Conservation (phyloP, 2,113 vertebrate species). For the Brachypodius melanocephalos region DNA sequence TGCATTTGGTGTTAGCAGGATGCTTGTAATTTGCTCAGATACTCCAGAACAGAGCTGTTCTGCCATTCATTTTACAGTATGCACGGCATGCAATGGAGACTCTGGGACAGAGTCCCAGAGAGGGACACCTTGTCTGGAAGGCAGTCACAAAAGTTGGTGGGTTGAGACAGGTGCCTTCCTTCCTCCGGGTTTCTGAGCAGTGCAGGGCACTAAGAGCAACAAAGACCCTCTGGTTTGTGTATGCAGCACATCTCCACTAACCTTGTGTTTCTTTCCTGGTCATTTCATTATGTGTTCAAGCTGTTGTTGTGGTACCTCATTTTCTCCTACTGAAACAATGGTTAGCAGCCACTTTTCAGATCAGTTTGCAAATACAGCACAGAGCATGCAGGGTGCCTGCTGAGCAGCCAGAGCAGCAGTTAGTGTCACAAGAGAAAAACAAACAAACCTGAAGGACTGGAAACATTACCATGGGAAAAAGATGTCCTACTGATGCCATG, state of each 20-base stretch:
- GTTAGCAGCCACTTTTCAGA: neutral
- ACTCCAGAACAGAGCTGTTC: neutral
- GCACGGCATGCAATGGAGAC: neutral
- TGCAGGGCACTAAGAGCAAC: neutral
- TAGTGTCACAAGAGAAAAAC: neutral
- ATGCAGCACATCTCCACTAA: neutral
- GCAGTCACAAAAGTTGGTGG: neutral
- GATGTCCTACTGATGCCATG: neutral
- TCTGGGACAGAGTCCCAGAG: neutral
- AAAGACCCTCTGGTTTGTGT: neutral
- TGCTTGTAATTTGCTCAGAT: neutral
- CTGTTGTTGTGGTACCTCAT: neutral
- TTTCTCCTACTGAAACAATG: neutral
- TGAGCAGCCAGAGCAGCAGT: constrained; percentile 8
- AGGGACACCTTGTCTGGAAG: neutral
- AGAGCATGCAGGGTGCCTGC: neutral
- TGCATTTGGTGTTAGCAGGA: neutral
- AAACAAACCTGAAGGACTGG: constrained; percentile 2
- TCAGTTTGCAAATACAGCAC: neutral
- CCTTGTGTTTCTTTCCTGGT: neutral
- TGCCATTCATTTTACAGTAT: neutral
- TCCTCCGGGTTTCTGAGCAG: neutral
- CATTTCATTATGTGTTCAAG: neutral
- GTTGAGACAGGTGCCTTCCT: neutral
- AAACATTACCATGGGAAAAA: constrained; percentile 2